These are phyloP conservation scores for Eublepharis macularius DNA, from an alignment of 2,113 vertebrate genomes.

Conservation along the genomic window DNA sequence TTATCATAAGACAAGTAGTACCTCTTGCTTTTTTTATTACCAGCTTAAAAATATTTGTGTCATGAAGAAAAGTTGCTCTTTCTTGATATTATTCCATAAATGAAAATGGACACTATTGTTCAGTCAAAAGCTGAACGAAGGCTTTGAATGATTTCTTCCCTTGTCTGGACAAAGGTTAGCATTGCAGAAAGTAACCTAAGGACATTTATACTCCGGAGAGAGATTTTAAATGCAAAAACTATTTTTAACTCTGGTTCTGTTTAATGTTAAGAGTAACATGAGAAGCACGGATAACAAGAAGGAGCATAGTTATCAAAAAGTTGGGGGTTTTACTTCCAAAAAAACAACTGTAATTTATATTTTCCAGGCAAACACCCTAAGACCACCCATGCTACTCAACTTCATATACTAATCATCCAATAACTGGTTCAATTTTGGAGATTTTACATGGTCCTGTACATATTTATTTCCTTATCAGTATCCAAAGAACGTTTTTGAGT, in stretches of 20 bases:
- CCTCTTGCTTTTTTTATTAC: neutral
- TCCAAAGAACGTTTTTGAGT: neutral
- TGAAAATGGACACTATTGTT: neutral
- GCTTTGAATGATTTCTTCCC: constrained; percentile 23
- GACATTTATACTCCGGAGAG: constrained; percentile 56
- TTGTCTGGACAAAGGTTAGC: constrained; percentile 53
- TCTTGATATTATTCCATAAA: neutral
- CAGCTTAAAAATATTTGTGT: constrained; percentile 47
- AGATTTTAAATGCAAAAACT: constrained; percentile 47
- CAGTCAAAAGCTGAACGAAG: neutral
- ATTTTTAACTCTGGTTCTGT: constrained; percentile 56
- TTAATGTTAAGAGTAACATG: constrained; percentile 40
- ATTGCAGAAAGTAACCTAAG: constrained; percentile 46
- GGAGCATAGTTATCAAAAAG: neutral
- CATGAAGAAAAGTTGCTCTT: constrained; percentile 1
- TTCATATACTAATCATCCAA: neutral
- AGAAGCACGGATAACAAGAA: constrained; percentile 33
- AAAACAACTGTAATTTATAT: neutral
- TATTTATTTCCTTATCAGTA: neutral
- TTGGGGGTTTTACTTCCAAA: neutral
- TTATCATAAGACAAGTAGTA: constrained; percentile 23
- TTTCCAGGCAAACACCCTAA: constrained; percentile 15
- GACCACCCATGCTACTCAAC: neutral
- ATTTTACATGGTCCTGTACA: neutral
- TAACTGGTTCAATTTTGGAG: neutral